These are phyloP conservation scores for Muricea muricata DNA, from an alignment of 92 coral and sea anemone species.

Conservation along the genomic window DNA sequence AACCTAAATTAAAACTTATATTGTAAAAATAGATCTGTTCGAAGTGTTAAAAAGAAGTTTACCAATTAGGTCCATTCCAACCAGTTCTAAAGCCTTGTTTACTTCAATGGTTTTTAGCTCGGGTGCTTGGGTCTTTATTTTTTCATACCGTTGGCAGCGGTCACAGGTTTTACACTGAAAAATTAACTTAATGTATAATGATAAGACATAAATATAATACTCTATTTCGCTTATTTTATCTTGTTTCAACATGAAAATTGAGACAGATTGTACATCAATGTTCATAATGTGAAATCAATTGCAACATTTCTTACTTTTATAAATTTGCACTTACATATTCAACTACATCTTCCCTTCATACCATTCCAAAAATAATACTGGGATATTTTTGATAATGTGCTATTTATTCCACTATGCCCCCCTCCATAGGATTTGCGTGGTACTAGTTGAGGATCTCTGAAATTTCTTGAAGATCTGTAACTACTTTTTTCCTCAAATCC, in stretches of 20 bases:
- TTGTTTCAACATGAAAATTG: not conserved
- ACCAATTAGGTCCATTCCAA: slow-evolving; percentile 11
- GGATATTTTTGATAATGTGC: not conserved
- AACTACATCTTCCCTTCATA: not conserved
- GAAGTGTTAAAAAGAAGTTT: no score
- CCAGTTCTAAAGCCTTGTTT: not conserved
- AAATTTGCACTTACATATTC: not conserved
- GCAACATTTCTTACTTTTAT: not conserved
- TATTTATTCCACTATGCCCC: slow-evolving; percentile 12
- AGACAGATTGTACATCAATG: not conserved
- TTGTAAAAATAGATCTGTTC: no score
- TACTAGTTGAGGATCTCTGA: not conserved
- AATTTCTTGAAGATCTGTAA: not conserved
- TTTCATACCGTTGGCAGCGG: slow-evolving; percentile 11
- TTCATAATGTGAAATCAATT: no score
- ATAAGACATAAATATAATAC: not conserved
- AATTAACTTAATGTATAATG: not conserved
- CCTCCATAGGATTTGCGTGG: not conserved
- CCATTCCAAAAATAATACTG: not conserved
- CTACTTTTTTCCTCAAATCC: not conserved
- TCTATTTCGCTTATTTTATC: no score
- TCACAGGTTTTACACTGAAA: slow-evolving; percentile 2
- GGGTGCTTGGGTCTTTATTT: not conserved
- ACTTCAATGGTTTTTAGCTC: not conserved
- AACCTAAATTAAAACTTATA: not conserved